Base-by-base conservation (phyloP, 2,888 invertebrate species). In the Nephrotoma flavescens region DNA sequence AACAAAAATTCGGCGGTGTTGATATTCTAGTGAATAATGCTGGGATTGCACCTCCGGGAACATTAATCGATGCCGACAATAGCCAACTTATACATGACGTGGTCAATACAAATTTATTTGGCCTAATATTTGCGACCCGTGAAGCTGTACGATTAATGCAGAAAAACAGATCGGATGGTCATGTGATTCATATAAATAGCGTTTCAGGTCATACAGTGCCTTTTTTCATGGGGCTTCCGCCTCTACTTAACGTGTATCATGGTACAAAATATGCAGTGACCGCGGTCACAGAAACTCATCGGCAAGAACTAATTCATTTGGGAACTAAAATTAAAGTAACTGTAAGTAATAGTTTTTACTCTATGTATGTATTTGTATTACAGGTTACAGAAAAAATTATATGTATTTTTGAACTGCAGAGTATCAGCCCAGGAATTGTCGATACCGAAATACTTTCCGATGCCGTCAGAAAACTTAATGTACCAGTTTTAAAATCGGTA, bases 11-110 rank as follows among this genome's bases (percentile, higher is more conserved):
- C 0, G 94, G 94, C 0, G 92, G 93, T 6, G 91, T 93, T 5
- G 93, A 94, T 89, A 91, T 94, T 1, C 90, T 94, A 86, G 89
- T 94, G 9, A 94, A 94, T 89, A 94, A 93, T 88, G 94, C 94
- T 0, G 94, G 92, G 0, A 88, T 93, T 7, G 87, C 90, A 2
- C 85, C 87, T 0, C 0, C 85, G 42, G 88, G 88, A 5, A 86
- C 88, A 3, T 86, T 90, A 41, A 87, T 88, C 86, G 88, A 88
- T 5, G 88, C 89, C 86, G 88, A 88, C 11, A 86, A 87, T 41
- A 83, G 86, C 4, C 87, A 89, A 42, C 0, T 12, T 1, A 83
- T 83, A 5, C 31, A 31, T 6, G 9, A 15, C 1, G 83, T 91
- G 4, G 89, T 92, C 0, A 91, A 92, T 88, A 91, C 91, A 41